These are phyloP conservation scores for Sorex fumeus DNA, from an alignment of 2,113 vertebrate species.

Conservation along the genomic window DNA sequence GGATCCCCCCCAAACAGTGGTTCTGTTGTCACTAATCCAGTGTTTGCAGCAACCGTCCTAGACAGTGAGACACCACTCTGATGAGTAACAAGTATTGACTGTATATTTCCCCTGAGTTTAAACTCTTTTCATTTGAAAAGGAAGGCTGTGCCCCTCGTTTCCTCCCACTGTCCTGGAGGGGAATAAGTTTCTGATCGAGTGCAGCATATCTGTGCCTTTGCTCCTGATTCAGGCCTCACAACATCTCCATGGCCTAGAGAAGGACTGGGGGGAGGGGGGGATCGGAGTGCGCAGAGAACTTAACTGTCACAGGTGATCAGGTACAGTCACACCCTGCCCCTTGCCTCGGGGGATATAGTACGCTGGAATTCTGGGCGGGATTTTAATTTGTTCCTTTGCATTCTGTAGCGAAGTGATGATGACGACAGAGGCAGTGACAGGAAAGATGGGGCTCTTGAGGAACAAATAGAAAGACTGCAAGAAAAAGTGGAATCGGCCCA, in stretches of 20 bases:
- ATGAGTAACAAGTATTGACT: neutral
- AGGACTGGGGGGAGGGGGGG: neutral
- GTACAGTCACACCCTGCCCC: neutral
- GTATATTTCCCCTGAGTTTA: neutral
- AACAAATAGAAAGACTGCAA: constrained; percentile 97
- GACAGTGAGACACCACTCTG: neutral
- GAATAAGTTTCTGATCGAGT: neutral
- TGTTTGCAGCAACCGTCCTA: neutral
- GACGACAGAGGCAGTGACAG: constrained; percentile 96
- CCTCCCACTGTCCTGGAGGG: neutral
- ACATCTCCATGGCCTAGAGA: neutral
- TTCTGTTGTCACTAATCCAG: neutral
- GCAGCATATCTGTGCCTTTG: neutral
- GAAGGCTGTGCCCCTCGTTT: neutral
- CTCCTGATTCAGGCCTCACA: neutral
- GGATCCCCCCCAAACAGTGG: neutral
- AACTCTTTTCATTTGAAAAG: neutral
- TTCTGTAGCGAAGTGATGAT: constrained; percentile 93
- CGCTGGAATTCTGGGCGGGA: neutral
- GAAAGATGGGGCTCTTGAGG: constrained; percentile 96
- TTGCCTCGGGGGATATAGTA: neutral
- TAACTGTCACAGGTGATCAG: too few species aligned
- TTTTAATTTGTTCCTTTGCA: constrained; percentile 34
- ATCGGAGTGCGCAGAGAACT: too few species aligned
- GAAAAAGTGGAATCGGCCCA: constrained; percentile 98